phyloP scores from a whole-genome alignment of 2,797 vertebrate genomes.

The Meda fulgida region DNA sequence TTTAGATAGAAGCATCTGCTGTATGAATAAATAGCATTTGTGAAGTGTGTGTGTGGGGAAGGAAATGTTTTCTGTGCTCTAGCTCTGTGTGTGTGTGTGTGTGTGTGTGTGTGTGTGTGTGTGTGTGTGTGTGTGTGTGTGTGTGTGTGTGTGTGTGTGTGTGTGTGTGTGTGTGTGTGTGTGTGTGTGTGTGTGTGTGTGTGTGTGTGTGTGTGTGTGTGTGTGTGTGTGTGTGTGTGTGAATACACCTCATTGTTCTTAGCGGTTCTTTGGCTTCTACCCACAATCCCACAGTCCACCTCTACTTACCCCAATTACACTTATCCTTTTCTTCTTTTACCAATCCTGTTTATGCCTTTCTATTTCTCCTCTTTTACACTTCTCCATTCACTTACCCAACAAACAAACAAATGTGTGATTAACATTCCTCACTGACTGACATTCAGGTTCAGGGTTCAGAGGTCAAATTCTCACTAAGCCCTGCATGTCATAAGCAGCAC shows the following conservation, averaged over 20 bases:
- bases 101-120: conserved; percentile 31
- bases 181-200: conserved; percentile 32
- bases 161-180: conserved; percentile 35
- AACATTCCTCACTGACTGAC: conserved; percentile 17
- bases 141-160: conserved; percentile 34
- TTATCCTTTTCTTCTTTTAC: conserved; percentile 29
- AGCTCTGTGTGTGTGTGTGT: conserved; percentile 30
- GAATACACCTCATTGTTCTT: conserved; percentile 51
- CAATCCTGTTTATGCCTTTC: conserved; percentile 4
- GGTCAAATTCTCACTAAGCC: conserved; percentile 7
- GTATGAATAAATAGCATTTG: conserved; percentile 33
- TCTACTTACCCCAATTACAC: conserved; percentile 25
- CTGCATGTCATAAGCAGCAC: neutral
- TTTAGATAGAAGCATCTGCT: conserved; percentile 36
- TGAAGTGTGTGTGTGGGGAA: conserved; percentile 17
- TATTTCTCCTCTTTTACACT: neutral
- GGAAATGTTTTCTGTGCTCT: conserved; percentile 46
- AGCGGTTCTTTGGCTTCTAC: conserved; percentile 27
- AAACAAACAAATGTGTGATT: conserved; percentile 39
- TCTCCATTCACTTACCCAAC: neutral
- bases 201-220: conserved; percentile 32
- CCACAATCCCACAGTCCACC: conserved; percentile 30
- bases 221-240: conserved; percentile 32
- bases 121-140: conserved; percentile 32
- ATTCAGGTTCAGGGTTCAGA: conserved; percentile 23